Evolutionary conservation across 1,140 invertebrate species (phyloP).

Genomic region (Cheumatopsyche charites): DNA sequence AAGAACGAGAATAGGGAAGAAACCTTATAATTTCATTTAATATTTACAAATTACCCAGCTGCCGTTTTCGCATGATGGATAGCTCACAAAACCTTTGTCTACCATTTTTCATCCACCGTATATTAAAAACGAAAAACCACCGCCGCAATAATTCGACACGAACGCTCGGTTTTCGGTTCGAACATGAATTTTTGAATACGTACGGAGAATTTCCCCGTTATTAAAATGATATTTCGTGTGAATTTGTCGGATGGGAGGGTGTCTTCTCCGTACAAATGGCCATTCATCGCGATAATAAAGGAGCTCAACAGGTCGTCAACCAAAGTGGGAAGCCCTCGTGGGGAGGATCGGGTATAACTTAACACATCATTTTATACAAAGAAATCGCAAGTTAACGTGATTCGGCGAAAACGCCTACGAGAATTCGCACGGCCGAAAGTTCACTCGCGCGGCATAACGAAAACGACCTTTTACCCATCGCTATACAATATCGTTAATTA

Average conservation of each 20-base stretch:
- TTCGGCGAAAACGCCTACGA: constrained; percentile 38
- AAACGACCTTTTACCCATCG: constrained; percentile 1
- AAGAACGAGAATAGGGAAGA: not conserved
- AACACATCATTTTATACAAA: constrained; percentile 48
- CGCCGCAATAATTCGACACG: too few relatives aligned
- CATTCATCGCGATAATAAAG: constrained; percentile 36
- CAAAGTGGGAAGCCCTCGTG: constrained; percentile 43
- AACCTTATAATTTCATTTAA: constrained; percentile 25
- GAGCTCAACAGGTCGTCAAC: constrained; percentile 44
- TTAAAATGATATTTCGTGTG: not conserved
- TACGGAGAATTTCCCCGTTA: not conserved
- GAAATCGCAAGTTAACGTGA: constrained; percentile 45
- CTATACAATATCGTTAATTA: too few relatives aligned
- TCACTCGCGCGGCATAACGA: constrained; percentile 19
- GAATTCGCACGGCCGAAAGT: constrained; percentile 7
- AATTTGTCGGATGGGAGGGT: constrained; percentile 4
- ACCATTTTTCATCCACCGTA: constrained; percentile 30
- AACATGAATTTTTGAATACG: not conserved
- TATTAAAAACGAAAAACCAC: constrained; percentile 35
- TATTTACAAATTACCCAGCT: constrained; percentile 35
- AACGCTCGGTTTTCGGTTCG: too few relatives aligned
- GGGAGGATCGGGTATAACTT: constrained; percentile 37
- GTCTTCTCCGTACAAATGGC: constrained; percentile 23
- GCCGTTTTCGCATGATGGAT: constrained; percentile 37
- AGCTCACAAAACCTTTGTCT: constrained; percentile 7